Percentiles rank a stretch among this genome's conserved stretches.
phyloP scores from a whole-genome alignment of 2,888 invertebrate genomes.

The Amblyjoppa proteus region DNA sequence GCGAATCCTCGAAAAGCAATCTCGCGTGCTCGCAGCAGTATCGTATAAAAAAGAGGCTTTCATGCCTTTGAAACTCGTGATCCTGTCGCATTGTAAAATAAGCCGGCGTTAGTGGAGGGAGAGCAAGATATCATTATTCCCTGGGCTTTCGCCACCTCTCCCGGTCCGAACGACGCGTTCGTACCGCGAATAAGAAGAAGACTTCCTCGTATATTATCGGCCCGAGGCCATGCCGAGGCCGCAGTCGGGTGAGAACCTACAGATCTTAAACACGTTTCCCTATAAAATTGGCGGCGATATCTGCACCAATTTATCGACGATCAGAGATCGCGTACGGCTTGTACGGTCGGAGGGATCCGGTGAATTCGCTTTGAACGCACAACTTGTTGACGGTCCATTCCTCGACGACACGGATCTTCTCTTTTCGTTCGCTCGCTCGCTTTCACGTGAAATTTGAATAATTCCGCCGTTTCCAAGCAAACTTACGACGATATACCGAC shows the following conservation, averaged over 20 bases:
- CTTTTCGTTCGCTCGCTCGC: constrained; percentile 68
- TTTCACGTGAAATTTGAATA: constrained; percentile 80
- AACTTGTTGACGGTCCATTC: constrained; percentile 74
- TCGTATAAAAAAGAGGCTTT: constrained; percentile 18
- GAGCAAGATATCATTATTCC: constrained; percentile 49
- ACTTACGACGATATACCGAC: constrained; percentile 75
- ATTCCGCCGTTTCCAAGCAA: constrained; percentile 82
- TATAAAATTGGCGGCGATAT: constrained; percentile 82
- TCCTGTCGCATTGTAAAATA: constrained; percentile 58
- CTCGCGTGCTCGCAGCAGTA: background rate
- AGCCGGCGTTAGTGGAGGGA: constrained; percentile 52
- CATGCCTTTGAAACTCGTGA: constrained; percentile 45
- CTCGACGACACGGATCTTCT: constrained; percentile 67
- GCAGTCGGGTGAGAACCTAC: constrained; percentile 55
- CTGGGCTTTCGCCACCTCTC: constrained; percentile 58
- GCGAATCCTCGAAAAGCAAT: background rate
- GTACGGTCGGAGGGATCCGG: constrained; percentile 34
- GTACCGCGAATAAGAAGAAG: constrained; percentile 52
- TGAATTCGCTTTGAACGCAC: constrained; percentile 70
- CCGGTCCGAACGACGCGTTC: constrained; percentile 36
- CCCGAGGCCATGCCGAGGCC: constrained; percentile 68
- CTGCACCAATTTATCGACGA: constrained; percentile 80
- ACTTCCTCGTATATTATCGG: constrained; percentile 68
- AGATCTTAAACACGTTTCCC: constrained; percentile 79
- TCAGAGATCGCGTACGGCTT: constrained; percentile 31